Evolutionary conservation across 2,113 vertebrate genomes (phyloP), one percentile per base, ranked within the genome.

Genomic region (Lampris incognitus): DNA sequence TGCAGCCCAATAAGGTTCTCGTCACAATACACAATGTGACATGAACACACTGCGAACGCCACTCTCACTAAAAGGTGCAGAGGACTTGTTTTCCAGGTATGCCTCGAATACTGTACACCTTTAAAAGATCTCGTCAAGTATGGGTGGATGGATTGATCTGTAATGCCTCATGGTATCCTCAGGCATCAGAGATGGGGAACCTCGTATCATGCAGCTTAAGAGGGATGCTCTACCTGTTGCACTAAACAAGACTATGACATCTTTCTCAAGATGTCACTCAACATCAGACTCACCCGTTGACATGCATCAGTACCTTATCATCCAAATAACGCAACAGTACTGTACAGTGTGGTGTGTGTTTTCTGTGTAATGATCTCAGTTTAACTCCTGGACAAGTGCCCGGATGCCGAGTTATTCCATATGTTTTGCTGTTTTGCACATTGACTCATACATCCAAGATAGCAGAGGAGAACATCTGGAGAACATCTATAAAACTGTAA

Each of bases 401-500:
- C 61, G 73, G 37, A 51, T 24, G 51, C 9, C n/a, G 69, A 39
- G 57, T 71, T 56, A 44, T 86, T 75, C 62, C 39, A 70, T 58
- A 13, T 37, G 58, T 38, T 71, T 1, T 44, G n/a, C 49, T 58
- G 50, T 56, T 78, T 70, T 73, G 56, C 66, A 68, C 68, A 77
- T 63, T 55, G 78, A 58, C 3, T 42, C 42, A 61, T 37, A 78
- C 69, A 65, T 61, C 40, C 66, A 10, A 74, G 59, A 77, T 58
- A 66, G 37, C 60, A 75, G 61, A 1, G 3, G 2, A 10, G 7
- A 73, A 65, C 79, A 82, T 84, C 74, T 84, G 81, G 72, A 9
- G 6, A 60, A 42, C 79, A 85, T 79, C 79, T 84, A 81, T 3
- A 61, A 44, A 44, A 74, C 65, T n/a, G 51, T 9, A 62, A 55